Conservation (phyloP, 2,797 vertebrate genomes). For the Anolis apletophallus region DNA sequence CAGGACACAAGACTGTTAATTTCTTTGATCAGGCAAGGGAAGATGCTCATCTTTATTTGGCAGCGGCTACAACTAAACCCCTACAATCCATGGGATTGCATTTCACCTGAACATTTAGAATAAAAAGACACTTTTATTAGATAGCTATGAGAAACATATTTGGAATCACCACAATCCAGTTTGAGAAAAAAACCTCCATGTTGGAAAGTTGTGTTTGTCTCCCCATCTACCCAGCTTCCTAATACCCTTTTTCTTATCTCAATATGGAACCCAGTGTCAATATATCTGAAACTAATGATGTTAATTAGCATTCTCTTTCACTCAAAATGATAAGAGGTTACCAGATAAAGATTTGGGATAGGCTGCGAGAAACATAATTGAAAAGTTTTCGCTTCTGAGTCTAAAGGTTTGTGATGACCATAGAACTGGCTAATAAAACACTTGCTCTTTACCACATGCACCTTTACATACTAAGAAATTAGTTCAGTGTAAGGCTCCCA, state of each 20-base stretch:
- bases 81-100: background rate
- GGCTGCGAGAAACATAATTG: background rate
- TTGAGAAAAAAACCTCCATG: background rate
- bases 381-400: background rate
- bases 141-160: background rate
- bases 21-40: no score
- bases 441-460: background rate
- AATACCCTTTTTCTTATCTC: no score
- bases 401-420: background rate
- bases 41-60: background rate
- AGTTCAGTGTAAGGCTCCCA: background rate
- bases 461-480: background rate
- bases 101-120: background rate
- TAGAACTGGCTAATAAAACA: background rate
- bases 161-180: background rate
- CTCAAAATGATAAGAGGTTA: background rate
- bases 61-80: background rate
- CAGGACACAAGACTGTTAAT: background rate
- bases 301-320: background rate
- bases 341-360: background rate
- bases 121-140: background rate
- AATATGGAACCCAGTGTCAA: background rate
- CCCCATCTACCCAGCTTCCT: background rate
- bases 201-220: background rate
- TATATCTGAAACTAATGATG: background rate